Conservation (phyloP, 2,797 vertebrate species). For the Enteromius unitaeniatus region DNA sequence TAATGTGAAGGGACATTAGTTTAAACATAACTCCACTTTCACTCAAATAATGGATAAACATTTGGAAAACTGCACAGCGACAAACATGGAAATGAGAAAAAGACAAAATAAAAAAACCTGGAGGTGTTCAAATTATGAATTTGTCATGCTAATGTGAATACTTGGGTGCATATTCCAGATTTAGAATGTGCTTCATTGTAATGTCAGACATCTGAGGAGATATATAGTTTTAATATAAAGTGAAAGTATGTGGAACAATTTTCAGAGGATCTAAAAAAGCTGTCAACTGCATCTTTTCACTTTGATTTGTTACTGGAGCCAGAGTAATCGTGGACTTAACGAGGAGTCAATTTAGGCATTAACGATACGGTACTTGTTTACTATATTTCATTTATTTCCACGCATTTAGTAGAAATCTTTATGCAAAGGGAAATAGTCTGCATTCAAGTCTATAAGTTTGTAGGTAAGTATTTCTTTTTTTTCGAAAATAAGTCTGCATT, state of each 20-base stretch:
- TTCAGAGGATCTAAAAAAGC: background rate
- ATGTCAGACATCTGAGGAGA: background rate
- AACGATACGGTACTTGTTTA: background rate
- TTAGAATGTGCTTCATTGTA: background rate
- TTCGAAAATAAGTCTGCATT: background rate
- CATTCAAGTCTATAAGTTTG: background rate
- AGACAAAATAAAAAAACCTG: background rate
- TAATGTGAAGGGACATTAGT: background rate
- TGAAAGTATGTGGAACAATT: background rate
- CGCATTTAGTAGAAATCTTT: background rate
- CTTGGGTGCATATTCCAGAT: background rate
- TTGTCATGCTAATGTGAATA: background rate
- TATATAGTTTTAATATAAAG: background rate
- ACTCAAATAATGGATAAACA: background rate
- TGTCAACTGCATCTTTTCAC: background rate
- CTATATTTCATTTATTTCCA: background rate
- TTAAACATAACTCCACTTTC: conserved; percentile 6
- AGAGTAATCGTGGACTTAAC: conserved; percentile 2
- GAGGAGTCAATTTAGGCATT: conserved; percentile 3
- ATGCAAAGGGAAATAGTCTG: background rate
- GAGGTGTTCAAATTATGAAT: background rate
- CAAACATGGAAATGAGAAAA: background rate
- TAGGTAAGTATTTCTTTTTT: background rate
- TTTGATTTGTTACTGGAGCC: background rate
- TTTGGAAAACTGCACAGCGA: background rate